Base-by-base conservation (phyloP, 2,888 invertebrate species). In the Ophioninae sp. region DNA sequence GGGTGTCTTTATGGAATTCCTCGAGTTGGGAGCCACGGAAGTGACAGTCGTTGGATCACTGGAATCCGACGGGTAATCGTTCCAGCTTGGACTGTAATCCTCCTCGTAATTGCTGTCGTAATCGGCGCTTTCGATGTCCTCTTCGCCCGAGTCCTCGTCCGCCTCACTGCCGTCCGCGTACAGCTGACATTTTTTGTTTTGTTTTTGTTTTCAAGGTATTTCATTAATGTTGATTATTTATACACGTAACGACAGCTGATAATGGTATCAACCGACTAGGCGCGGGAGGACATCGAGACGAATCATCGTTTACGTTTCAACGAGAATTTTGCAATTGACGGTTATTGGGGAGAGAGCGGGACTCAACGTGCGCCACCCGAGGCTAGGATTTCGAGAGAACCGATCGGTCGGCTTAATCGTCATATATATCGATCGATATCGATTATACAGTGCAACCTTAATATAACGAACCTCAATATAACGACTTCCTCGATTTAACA, bases 161-260 rank as follows among this genome's bases (percentile, higher is more conserved):
- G 86, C 87, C 56, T 84, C 87, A 17, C 86, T 84, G 5, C 86
- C 89, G n/a, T 89, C 91, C 37, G 88, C 87, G 76, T 91, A 90
- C 17, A 92, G 73, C 92, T 92, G 75, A 41, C 65, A 61, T 13
- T 69, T 67, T 65, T 67, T 72, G n/a, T 13, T 69, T 71, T 22
- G 1, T 6, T 9, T 10, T 37, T 59, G 2, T 67, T 65, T 65
- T 37, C 37, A 37, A 67, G 30, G 30, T 30, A 2, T 1, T 30
- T 30, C 30, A 2, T 30, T 30, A 30, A 30, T 30, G 1, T 30
- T 3, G 30, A 3, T 30, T 30, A 30, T 30, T 67, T 6, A 20
- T n/a, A 59, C 8, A 8, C 22, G 9, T 20, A n/a, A 59, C 13
- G 9, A 51, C 51, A 9, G 41, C 41, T 41, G 3, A 5, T 10